Base-by-base conservation (phyloP, 1,140 invertebrate species). In the Drosophila melanogaster region DNA sequence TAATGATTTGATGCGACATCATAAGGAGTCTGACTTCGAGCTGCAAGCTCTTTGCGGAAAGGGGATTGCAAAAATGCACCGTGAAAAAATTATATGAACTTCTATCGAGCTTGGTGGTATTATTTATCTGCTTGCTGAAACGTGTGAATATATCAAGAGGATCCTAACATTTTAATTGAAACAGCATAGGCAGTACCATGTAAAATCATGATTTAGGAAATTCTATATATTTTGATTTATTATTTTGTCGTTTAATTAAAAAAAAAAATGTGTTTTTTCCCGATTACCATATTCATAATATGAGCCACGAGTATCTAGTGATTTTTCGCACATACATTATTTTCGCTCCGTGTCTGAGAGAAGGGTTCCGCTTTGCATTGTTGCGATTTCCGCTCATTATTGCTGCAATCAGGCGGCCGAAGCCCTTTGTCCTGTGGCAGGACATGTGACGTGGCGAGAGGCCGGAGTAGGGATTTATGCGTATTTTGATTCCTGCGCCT, bases 371-470 rank as follows among this genome's bases (percentile, higher is more conserved):
- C n/a, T 51, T 10, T 51, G 51, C 62, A 77, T 70, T 79, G 70
- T 84, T 83, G 64, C 67, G 70, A 83, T 84, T 83, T 79, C 71
- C 75, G 83, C 84, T 87, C 83, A 87, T 87, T 87, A 87, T 87
- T 79, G 71, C 76, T 76, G 79, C 83, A 87, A 87, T 87, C 83
- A 83, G 64, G 33, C 78, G 61, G 74, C 60, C 58, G 62, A 53
- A 75, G 72, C 49, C 56, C 41, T 70, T 46, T 51, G 60, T 43
- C 59, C 46, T 47, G 57, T 59, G 61, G 51, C 67, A 57, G 64
- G 77, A 72, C 61, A 61, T 56, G 79, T 67, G 64, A 67, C 60
- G 61, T 33, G 35, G 59, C 24, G 51, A 38, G 53, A 19, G 22
- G 35, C 35, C 53, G 55, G 50, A 57, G 78, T 54, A 55, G 49